Base-by-base conservation (phyloP, 2,888 invertebrate species). In the Plagiodera versicolora region DNA sequence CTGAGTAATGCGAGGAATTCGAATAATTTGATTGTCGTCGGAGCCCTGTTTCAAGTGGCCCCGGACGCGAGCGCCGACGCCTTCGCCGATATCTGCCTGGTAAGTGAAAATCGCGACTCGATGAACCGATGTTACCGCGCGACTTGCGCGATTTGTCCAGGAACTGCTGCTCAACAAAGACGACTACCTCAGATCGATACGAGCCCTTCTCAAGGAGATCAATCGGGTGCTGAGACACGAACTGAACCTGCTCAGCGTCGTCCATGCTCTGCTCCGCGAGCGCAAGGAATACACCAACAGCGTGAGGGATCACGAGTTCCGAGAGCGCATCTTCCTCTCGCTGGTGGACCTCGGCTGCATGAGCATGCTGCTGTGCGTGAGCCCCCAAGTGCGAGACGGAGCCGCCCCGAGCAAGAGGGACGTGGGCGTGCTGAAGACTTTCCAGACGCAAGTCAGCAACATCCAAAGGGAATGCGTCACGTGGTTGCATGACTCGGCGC, bases 1-100 rank as follows among this genome's bases (percentile, higher is more conserved):
- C 82, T 98, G 67, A 95, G 96, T 0, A 91, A 91, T 74, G 89
- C 91, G 24, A 87, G 97, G 61, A 95, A 96, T 81, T 93, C 95
- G 0, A 97, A 96, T 83, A 98, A 98, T 81, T 92, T 97, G 90
- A 88, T 93, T 10, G 90, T 97, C 79, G 84, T 98, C 14, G 90
- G 90, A 1, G 91, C 92, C 9, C 89, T 97, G 81, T 92, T 97
- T 75, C 92, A 92, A 80, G 89, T 91, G 19, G 86, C 90, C 62
- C 89, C 94, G 2, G 92, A 92, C 68, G 84, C 86, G 46, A 91
- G 95, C 51, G 92, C 96, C 0, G 88, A 87, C 54, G 87, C 91
- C 66, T 86, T 95, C 74, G 94, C 93, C 0, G 91, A 92, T 76
- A 92, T 94, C 17, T 94, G 89, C 73, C 82, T 85, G 82, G 87